Conservation (phyloP, 1,140 invertebrate species). For the Aphelinus atriplicis region DNA sequence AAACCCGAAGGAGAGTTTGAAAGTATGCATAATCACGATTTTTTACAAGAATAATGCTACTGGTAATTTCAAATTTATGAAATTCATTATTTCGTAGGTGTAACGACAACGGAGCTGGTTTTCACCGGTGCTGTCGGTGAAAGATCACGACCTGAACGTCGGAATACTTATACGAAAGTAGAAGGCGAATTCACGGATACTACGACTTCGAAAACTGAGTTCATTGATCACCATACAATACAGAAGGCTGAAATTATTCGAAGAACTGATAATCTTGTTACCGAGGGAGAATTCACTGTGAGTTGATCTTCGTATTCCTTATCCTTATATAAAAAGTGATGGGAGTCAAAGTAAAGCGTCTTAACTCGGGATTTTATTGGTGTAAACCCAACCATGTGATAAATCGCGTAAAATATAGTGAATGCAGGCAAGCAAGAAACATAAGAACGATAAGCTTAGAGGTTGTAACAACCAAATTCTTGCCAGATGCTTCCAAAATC, state of each 20-base stretch:
- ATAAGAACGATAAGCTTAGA: too few species aligned
- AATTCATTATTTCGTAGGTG: conserved; percentile 60
- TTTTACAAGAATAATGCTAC: too few species aligned
- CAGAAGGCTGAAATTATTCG: conserved; percentile 70
- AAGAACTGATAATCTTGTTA: conserved; percentile 72
- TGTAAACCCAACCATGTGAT: too few species aligned
- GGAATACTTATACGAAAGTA: conserved; percentile 68
- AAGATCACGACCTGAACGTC: conserved; percentile 61
- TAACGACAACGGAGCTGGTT: conserved; percentile 73
- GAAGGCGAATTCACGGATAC: conserved; percentile 72
- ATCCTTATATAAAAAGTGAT: too few species aligned
- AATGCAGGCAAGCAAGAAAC: too few species aligned
- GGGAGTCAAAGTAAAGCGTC: too few species aligned
- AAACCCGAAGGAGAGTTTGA: conserved; percentile 69
- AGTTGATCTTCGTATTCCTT: conserved; percentile 26
- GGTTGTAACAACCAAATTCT: too few species aligned
- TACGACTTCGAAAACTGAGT: conserved; percentile 75
- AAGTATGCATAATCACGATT: too few species aligned
- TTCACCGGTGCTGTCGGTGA: conserved; percentile 71
- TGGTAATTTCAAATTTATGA: not conserved
- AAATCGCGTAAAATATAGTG: too few species aligned
- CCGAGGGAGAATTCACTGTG: conserved; percentile 68
- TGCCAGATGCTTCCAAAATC: too few species aligned
- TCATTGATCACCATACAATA: conserved; percentile 70
- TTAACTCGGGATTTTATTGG: too few species aligned